Conservation (phyloP, 23 tunicate genomes). For the Halocynthia roretzi region DNA sequence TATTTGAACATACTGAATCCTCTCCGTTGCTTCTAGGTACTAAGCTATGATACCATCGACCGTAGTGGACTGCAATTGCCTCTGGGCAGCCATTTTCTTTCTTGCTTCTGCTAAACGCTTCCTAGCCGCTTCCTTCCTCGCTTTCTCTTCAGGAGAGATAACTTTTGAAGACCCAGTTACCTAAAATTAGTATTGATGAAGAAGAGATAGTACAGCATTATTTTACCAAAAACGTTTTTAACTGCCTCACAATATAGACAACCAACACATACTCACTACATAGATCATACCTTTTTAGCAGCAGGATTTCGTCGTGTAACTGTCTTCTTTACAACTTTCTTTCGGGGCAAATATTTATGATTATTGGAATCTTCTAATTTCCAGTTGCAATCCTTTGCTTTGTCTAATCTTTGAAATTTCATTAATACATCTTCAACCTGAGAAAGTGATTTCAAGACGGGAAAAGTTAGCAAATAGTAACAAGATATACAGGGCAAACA, state of each 20-base stretch:
- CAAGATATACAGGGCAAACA: no score
- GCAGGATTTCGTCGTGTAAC: background rate
- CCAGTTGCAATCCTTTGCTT: constrained; percentile 8
- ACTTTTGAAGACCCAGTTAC: background rate
- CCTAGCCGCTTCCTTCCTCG: constrained; percentile 69
- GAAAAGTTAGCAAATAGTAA: background rate
- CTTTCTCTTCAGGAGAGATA: constrained; percentile 36
- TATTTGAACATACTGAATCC: no score
- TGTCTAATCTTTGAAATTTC: constrained; percentile 39
- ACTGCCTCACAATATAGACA: background rate
- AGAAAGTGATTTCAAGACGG: background rate
- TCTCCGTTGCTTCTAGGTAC: no score
- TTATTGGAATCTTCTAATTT: constrained; percentile 13
- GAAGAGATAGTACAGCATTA: background rate
- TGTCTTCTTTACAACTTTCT: constrained; percentile 12
- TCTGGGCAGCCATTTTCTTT: constrained; percentile 40
- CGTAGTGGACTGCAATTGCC: background rate
- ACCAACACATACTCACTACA: background rate
- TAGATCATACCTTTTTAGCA: constrained; percentile 7
- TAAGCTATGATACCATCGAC: no score
- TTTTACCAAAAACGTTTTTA: background rate
- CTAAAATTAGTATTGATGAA: background rate
- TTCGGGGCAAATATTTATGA: background rate
- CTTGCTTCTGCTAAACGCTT: constrained; percentile 75
- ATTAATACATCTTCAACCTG: constrained; percentile 46